Evolutionary conservation across 2,113 vertebrate species (phyloP).

Genomic region (Erythrocercus mccallii): DNA sequence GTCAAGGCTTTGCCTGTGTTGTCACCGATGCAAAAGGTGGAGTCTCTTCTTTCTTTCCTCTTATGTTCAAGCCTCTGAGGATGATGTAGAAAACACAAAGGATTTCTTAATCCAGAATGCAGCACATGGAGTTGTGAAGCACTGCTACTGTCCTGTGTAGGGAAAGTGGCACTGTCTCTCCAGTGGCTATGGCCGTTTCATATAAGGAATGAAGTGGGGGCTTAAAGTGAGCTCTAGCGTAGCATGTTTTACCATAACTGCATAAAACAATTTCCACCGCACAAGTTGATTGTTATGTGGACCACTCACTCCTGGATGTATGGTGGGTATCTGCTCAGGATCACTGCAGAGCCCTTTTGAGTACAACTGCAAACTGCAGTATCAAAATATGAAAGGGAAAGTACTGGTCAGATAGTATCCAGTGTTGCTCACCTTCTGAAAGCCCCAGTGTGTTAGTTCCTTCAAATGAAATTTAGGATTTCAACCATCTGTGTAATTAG

Average conservation of each 20-base stretch:
- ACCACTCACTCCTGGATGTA: neutral
- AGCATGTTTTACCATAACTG: neutral
- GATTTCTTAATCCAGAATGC: neutral
- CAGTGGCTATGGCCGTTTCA: neutral
- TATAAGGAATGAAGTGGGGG: neutral
- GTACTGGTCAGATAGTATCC: neutral
- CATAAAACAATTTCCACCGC: neutral
- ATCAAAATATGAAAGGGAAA: neutral
- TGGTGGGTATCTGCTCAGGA: neutral
- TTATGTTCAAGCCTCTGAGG: neutral
- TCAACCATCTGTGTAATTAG: neutral
- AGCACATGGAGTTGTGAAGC: neutral
- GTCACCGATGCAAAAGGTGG: neutral
- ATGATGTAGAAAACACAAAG: rapidly evolving
- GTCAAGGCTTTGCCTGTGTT: neutral
- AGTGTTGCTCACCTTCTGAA: neutral
- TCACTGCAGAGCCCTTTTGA: neutral
- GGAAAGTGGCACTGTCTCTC: neutral
- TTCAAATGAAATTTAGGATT: neutral
- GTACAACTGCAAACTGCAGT: neutral
- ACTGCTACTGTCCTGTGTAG: neutral
- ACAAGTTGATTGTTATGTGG: neutral
- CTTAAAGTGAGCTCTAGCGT: neutral
- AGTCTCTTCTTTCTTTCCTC: neutral
- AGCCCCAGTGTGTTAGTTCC: neutral